A percentile compares a stretch with the other conserved stretches of the same genome.
Evolutionary conservation across 2,113 vertebrate species (phyloP).

Genomic region (Puntigrus tetrazona): DNA sequence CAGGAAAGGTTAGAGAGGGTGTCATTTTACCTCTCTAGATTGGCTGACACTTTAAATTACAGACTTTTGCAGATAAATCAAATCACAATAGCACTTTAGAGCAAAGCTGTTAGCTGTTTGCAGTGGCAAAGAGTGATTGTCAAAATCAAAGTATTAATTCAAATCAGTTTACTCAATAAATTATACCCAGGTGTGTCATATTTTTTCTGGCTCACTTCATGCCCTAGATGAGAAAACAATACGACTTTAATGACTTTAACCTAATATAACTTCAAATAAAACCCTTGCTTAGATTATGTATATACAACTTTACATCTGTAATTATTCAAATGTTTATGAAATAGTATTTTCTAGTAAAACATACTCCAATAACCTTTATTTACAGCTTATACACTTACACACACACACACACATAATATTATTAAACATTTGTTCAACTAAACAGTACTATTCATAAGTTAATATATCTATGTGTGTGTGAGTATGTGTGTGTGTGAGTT

Average conservation of each 20-base stretch:
- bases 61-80: slow-evolving; percentile 32
- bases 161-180: slow-evolving; percentile 8
- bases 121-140: background rate
- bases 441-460: too few relatives aligned
- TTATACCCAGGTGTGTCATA: background rate
- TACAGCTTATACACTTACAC: too few relatives aligned
- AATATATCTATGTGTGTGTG: too few relatives aligned
- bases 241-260: background rate
- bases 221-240: background rate
- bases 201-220: background rate
- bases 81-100: slow-evolving; percentile 20
- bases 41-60: slow-evolving; percentile 10
- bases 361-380: too few relatives aligned
- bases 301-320: too few relatives aligned
- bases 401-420: too few relatives aligned
- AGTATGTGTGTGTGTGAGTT: too few relatives aligned
- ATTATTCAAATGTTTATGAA: too few relatives aligned
- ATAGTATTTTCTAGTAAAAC: too few relatives aligned
- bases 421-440: too few relatives aligned
- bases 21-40: slow-evolving; percentile 29
- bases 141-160: background rate
- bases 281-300: too few relatives aligned
- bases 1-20: slow-evolving; percentile 7
- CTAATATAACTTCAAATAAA: background rate
- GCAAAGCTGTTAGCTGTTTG: background rate